These are phyloP conservation scores for Okapia johnstoni DNA, from an alignment of 2,113 vertebrate genomes.

Conservation along the genomic window DNA sequence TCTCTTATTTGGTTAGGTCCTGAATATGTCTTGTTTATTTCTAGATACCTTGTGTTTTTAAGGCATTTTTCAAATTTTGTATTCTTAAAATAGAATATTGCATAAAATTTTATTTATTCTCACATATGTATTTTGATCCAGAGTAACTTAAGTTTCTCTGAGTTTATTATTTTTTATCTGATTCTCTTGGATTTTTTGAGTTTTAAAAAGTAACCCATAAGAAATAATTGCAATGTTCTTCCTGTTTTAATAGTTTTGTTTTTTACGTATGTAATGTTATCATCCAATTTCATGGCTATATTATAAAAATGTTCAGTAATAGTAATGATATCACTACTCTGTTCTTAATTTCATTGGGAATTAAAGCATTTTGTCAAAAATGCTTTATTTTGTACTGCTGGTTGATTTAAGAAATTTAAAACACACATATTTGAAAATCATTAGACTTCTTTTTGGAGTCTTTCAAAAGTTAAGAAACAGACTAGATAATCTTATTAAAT, in stretches of 20 bases:
- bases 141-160: background rate
- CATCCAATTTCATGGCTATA: background rate
- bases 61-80: background rate
- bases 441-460: background rate
- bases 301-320: background rate
- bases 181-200: background rate
- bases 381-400: background rate
- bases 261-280: background rate
- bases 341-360: conserved; percentile 15
- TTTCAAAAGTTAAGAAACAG: background rate
- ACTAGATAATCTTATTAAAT: background rate
- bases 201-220: background rate
- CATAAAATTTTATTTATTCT: background rate
- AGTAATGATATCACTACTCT: background rate
- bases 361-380: background rate
- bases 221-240: background rate
- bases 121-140: background rate
- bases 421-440: background rate
- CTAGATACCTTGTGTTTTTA: background rate
- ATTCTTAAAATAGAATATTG: background rate
- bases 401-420: conserved; percentile 7
- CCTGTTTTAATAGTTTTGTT: background rate
- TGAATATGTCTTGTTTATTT: background rate
- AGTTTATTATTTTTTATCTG: background rate
- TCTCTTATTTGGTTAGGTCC: background rate